A percentile compares a stretch with the other conserved stretches of the same genome.
These are phyloP conservation scores for Stenopsyche tienmushanensis DNA, from an alignment of 1,140 invertebrate genomes.

Conservation along the genomic window DNA sequence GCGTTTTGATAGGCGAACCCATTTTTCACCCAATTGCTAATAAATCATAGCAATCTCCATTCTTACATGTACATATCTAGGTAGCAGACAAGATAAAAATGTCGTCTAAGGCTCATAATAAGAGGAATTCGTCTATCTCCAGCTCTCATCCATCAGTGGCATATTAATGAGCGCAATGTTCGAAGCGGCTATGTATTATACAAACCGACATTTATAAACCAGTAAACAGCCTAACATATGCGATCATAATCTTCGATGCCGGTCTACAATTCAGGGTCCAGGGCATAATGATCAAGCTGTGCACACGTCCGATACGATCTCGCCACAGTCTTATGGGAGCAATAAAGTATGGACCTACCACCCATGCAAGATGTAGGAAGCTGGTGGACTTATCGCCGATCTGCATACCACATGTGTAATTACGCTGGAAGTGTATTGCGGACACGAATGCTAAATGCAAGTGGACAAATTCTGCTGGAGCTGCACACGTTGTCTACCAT, in stretches of 20 bases:
- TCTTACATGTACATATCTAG: no score
- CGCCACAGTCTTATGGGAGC: neutral
- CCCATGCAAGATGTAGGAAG: slow-evolving; percentile 10
- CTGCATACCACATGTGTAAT: slow-evolving; percentile 6
- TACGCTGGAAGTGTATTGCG: neutral
- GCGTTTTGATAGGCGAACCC: no score
- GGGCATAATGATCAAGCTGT: neutral
- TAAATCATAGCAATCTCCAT: no score
- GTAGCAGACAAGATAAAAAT: no score
- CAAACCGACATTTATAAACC: slow-evolving; percentile 17
- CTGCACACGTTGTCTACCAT: no score
- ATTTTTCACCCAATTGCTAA: no score
- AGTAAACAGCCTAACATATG: slow-evolving; percentile 12
- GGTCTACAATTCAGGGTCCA: neutral
- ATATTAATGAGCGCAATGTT: no score
- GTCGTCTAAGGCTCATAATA: no score
- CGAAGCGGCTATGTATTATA: no score
- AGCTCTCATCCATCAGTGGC: neutral
- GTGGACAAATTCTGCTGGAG: no score
- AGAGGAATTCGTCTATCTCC: neutral
- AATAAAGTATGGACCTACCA: slow-evolving; percentile 11
- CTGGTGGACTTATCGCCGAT: slow-evolving; percentile 5
- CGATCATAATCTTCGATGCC: slow-evolving; percentile 16
- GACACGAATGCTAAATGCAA: no score
- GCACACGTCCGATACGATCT: slow-evolving; percentile 29